Conservation (phyloP, 2,888 invertebrate genomes). For the Spilosoma lubricipeda region DNA sequence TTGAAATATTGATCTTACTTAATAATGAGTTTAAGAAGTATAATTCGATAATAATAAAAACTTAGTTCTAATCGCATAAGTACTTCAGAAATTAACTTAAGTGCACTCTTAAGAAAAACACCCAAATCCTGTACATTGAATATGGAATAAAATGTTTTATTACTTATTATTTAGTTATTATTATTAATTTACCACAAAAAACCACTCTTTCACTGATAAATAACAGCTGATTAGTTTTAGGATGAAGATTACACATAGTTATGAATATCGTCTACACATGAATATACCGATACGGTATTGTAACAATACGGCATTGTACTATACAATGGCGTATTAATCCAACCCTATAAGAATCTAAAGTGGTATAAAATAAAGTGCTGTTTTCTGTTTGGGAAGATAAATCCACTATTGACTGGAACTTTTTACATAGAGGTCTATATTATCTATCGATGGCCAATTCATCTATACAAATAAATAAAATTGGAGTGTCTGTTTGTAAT, state of each 20-base stretch:
- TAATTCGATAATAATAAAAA: no score
- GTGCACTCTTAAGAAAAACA: no score
- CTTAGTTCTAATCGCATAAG: no score
- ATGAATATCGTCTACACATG: not conserved
- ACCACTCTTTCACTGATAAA: not conserved
- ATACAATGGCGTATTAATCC: not conserved
- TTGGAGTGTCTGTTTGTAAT: not conserved
- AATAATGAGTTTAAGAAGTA: no score
- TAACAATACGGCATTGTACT: not conserved
- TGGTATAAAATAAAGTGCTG: not conserved
- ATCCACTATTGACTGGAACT: not conserved
- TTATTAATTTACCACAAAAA: not conserved
- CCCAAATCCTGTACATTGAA: no score
- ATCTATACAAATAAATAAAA: not conserved
- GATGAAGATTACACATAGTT: not conserved
- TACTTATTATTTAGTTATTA: no score
- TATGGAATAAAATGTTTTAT: no score
- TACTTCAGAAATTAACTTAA: no score
- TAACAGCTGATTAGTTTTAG: not conserved
- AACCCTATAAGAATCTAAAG: not conserved
- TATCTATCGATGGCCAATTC: not conserved
- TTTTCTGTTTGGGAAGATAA: not conserved
- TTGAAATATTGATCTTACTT: no score
- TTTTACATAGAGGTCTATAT: not conserved
- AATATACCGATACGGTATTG: not conserved